phyloP scores from a whole-genome alignment of 1,140 invertebrate species.

The Drosophila pallidifrons region DNA sequence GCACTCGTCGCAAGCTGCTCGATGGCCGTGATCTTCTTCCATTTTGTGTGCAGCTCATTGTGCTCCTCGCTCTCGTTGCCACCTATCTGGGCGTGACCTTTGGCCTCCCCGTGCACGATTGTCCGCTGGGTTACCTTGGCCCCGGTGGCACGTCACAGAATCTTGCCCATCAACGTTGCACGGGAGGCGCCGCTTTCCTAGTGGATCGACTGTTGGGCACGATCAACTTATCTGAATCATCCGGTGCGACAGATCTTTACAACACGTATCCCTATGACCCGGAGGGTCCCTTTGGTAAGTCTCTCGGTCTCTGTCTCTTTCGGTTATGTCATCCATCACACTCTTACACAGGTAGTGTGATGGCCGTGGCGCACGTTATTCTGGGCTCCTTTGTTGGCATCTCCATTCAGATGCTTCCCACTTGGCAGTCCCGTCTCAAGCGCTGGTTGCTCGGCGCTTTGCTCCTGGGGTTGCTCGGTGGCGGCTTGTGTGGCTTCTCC shows the following conservation, averaged over 20 bases:
- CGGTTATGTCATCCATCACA: too few relatives aligned
- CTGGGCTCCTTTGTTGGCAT: conserved; percentile 94
- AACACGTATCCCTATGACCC: conserved; percentile 89
- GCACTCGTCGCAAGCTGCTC: conserved; percentile 72
- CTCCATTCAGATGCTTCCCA: conserved; percentile 89
- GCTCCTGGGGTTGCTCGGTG: conserved; percentile 88
- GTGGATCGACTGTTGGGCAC: conserved; percentile 92
- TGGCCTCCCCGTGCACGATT: conserved; percentile 89
- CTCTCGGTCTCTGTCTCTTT: background rate
- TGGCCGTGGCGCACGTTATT: conserved; percentile 91
- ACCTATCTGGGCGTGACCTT: conserved; percentile 90
- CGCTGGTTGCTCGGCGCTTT: conserved; percentile 90
- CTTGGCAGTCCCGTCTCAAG: conserved; percentile 87
- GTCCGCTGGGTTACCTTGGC: conserved; percentile 95
- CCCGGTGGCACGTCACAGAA: conserved; percentile 92
- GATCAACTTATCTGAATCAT: conserved; percentile 88
- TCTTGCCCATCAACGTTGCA: conserved; percentile 90
- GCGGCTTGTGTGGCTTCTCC: conserved; percentile 90
- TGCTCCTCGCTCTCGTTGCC: conserved; percentile 88
- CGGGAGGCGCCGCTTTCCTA: conserved; percentile 94
- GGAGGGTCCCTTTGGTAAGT: conserved; percentile 91
- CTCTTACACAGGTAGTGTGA: conserved; percentile 86
- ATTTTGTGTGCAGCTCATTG: conserved; percentile 87
- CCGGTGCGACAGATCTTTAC: conserved; percentile 86
- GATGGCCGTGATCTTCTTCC: conserved; percentile 34